Conservation (phyloP, 2,113 vertebrate genomes). For the Trachemys scripta region DNA sequence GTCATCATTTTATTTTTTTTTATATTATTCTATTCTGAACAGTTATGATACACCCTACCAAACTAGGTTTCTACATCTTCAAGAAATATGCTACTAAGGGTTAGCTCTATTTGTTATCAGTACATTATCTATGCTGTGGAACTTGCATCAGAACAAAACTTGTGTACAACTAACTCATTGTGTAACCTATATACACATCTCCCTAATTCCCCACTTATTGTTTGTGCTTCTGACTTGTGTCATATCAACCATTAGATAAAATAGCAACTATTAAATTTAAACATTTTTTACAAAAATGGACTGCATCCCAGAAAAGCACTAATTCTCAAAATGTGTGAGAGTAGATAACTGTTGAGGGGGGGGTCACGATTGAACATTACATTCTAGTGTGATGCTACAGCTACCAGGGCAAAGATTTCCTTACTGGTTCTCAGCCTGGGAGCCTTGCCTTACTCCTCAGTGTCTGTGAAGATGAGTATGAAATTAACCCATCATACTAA, state of each 20-base stretch:
- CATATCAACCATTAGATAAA: neutral
- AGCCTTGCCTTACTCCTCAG: neutral
- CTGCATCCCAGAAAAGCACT: neutral
- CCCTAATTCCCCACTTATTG: neutral
- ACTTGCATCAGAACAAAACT: neutral
- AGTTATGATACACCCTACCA: neutral
- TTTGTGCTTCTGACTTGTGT: neutral
- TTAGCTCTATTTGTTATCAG: neutral
- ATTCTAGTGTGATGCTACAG: neutral
- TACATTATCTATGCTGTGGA: neutral
- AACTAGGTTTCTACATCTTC: neutral
- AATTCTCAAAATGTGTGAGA: neutral
- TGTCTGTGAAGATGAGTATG: neutral
- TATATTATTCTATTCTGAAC: neutral
- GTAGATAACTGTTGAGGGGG: neutral
- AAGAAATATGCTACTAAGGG: neutral
- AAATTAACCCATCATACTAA: neutral
- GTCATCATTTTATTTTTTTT: neutral
- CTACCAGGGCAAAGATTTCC: neutral
- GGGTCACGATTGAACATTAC: neutral
- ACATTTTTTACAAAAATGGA: neutral
- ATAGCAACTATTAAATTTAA: neutral
- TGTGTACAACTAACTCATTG: neutral
- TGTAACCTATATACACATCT: neutral
- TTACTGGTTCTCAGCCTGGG: neutral